A percentile compares a stretch with the other conserved stretches of the same genome.
Conservation (phyloP, 2,888 invertebrate species). For the Philereme vetulata region DNA sequence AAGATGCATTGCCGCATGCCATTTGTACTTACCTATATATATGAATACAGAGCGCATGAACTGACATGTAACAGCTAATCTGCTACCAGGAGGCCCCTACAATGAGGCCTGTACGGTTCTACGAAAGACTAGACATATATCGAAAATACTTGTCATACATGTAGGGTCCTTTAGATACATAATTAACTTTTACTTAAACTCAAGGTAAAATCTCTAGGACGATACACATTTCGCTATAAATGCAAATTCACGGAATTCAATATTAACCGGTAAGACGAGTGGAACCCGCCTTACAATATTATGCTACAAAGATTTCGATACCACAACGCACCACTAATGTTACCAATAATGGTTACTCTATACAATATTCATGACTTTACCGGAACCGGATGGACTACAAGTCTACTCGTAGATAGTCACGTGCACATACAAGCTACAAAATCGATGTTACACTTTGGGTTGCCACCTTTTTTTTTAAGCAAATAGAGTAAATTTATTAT, state of each 20-base stretch:
- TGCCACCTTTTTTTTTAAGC: too few species aligned
- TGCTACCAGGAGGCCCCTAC: conserved; percentile 52
- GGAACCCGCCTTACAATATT: conserved; percentile 70
- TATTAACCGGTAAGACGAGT: conserved; percentile 70
- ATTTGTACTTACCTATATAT: conserved; percentile 76
- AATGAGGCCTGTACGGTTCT: conserved; percentile 59
- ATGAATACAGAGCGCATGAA: conserved; percentile 54
- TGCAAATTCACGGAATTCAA: conserved; percentile 84
- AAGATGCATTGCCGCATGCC: conserved; percentile 66
- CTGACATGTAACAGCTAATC: conserved; percentile 61
- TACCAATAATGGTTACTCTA: conserved; percentile 7
- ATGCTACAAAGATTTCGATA: conserved; percentile 75
- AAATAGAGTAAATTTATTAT: too few species aligned
- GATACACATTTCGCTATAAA: conserved; percentile 82
- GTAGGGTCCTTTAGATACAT: conserved; percentile 67
- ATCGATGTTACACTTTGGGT: conserved; percentile 46
- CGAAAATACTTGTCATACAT: conserved; percentile 70
- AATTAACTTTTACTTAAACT: conserved; percentile 77
- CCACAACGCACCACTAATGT: conserved; percentile 49
- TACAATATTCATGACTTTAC: conserved; percentile 22
- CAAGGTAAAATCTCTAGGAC: conserved; percentile 82
- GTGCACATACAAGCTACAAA: conserved; percentile 36
- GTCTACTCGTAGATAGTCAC: conserved; percentile 25
- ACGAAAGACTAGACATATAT: conserved; percentile 76
- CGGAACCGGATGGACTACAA: conserved; percentile 30